Evolutionary conservation across 2,797 vertebrate genomes (phyloP).

Genomic region (Falco berigora): DNA sequence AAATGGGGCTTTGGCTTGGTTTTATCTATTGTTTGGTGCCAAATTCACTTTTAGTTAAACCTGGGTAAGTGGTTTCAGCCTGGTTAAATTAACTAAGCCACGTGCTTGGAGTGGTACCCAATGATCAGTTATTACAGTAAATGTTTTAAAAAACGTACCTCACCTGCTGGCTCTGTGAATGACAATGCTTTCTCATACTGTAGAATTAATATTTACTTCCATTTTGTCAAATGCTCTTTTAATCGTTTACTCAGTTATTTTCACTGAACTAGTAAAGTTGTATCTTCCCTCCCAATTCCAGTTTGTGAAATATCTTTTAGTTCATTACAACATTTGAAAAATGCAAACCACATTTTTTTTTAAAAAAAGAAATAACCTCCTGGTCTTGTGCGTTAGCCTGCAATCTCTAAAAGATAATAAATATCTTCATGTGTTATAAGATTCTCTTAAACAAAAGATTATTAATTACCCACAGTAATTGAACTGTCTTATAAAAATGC

Average conservation of each 20-base stretch:
- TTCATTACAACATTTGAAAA: not conserved
- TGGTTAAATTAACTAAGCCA: conserved; percentile 11
- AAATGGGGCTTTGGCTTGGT: conserved; percentile 33
- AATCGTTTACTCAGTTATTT: not conserved
- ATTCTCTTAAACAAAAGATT: conserved; percentile 27
- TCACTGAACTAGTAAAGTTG: not conserved
- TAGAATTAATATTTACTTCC: not conserved
- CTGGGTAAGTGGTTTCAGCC: not conserved
- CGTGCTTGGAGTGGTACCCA: not conserved
- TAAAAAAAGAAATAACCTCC: not conserved
- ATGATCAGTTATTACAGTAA: not conserved
- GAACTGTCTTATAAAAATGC: not conserved
- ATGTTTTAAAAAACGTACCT: not conserved
- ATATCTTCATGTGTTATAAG: not conserved
- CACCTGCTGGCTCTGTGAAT: not conserved
- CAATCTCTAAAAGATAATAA: not conserved
- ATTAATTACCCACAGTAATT: conserved; percentile 30
- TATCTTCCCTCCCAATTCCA: not conserved
- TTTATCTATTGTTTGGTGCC: conserved; percentile 21
- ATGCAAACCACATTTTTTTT: not conserved
- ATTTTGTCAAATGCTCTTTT: not conserved
- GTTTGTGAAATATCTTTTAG: not conserved
- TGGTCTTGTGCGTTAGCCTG: not conserved
- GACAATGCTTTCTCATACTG: not conserved
- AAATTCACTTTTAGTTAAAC: conserved; percentile 31